Base-by-base conservation (phyloP, 2,113 vertebrate species). In the Neogobius melanostomus region DNA sequence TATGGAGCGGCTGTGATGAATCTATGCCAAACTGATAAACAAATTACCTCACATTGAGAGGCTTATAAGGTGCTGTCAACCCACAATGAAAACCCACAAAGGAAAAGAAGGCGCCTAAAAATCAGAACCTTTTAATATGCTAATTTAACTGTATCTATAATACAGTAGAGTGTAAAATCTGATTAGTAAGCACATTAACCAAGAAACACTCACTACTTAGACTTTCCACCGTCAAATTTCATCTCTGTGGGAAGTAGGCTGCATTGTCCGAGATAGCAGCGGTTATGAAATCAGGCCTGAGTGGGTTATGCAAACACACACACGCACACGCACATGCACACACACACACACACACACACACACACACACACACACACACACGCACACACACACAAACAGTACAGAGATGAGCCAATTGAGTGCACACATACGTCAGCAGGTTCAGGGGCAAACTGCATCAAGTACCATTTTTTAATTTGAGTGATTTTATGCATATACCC, bases 301-400 rank as follows among this genome's bases (percentile, higher is more conserved):
- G 84, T 80, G 80, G 78, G 80, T 90, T 87, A 87, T 51, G 76
- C 82, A 90, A 89, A 86, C 76, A 80, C 77, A 65, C 17, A 69
- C 64, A 15, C 7, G 51, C 49, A 74, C 62, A 21, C 21, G 21
- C 21, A 21, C 21, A 21, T 2, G 21, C 2, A 64, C 77, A 64
- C 49, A 69, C 17, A 57, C 54, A 11, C 11, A 3, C 12, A 72
- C 52, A 81, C 54, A 46, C n/a, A 63, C 66, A 12, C 21, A 86
- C 76, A 80, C 77, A 65, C 17, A 86, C 76, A 80, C 77, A 65
- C 17, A 86, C 76, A 79, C 77, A 65, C 17, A 64, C 77, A 64
- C 49, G 66, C 17, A 57, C 54, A 11, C 11, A 3, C 12, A 72
- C 52, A 81, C 54, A 46, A n/a, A 63, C 66, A 12, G 70, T 64